These are phyloP conservation scores for Apamea sordens DNA, from an alignment of 2,888 invertebrate species.

Conservation along the genomic window DNA sequence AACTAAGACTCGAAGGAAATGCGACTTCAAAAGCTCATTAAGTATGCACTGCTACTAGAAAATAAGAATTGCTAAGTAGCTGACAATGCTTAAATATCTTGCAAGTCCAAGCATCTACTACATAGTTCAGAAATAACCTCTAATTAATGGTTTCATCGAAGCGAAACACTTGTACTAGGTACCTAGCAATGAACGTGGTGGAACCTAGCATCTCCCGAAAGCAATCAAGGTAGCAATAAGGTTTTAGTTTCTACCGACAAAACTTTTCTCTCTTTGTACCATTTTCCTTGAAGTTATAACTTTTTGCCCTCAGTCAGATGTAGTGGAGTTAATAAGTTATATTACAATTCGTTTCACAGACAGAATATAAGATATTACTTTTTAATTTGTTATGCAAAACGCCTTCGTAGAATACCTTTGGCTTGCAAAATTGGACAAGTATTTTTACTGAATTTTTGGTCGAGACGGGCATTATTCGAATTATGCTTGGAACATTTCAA, in stretches of 20 bases:
- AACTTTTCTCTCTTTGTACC: background rate
- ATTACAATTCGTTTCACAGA: conserved; percentile 32
- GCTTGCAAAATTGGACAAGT: background rate
- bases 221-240: conserved; percentile 26
- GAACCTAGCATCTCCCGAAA: conserved; percentile 3
- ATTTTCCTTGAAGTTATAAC: conserved; percentile 24
- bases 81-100: background rate
- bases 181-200: conserved; percentile 14
- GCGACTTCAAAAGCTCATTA: background rate
- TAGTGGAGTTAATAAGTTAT: conserved; percentile 32
- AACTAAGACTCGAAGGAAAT: background rate
- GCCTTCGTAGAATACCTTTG: background rate
- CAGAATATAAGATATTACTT: conserved; percentile 31
- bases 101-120: background rate
- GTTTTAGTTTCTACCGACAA: background rate
- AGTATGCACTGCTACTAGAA: conserved; percentile 12
- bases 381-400: conserved; percentile 35
- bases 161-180: conserved; percentile 1
- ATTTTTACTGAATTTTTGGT: conserved; percentile 3
- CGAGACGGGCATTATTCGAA: background rate
- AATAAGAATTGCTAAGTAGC: conserved; percentile 34
- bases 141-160: conserved; percentile 22
- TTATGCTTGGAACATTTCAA: background rate
- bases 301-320: conserved; percentile 7
- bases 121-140: background rate